These are phyloP conservation scores for Umimayanthus chanpuru DNA, from an alignment of 92 coral and sea anemone species.

Conservation along the genomic window DNA sequence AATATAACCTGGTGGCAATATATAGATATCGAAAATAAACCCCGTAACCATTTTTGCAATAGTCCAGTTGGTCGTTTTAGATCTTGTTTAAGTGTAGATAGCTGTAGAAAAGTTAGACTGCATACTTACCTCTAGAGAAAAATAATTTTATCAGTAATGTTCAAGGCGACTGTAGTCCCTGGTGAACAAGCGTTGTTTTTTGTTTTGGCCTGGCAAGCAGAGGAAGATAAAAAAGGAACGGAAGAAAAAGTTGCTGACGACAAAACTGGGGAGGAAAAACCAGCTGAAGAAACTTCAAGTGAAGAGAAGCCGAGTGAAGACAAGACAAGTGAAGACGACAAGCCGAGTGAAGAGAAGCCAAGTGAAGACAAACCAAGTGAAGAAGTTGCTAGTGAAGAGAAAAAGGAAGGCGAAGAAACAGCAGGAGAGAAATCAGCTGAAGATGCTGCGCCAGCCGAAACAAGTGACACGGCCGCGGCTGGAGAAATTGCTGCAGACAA, in stretches of 20 bases:
- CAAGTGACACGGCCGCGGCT: constrained; percentile 15
- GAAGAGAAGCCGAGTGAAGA: constrained; percentile 48
- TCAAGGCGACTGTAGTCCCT: not conserved
- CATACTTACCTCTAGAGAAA: not conserved
- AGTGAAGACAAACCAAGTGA: not conserved
- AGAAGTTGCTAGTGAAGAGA: not conserved
- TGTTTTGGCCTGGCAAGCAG: constrained; percentile 28
- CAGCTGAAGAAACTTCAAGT: constrained; percentile 45
- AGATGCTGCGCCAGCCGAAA: constrained; percentile 15
- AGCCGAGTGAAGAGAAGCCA: not conserved
- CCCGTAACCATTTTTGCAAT: not conserved
- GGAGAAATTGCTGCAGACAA: constrained; percentile 31
- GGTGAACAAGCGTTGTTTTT: constrained; percentile 20
- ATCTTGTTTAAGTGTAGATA: not conserved
- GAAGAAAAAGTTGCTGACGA: constrained; percentile 24
- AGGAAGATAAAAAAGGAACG: constrained; percentile 52
- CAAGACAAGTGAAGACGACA: not conserved
- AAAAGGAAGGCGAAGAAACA: not conserved
- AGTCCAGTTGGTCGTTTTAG: not conserved
- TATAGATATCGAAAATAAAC: not conserved
- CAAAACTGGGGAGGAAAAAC: constrained; percentile 26
- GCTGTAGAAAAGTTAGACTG: not conserved
- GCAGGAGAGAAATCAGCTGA: not conserved
- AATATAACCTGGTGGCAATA: not conserved
- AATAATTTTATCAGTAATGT: not conserved